Percentiles rank a stretch among this genome's conserved stretches.
These are phyloP conservation scores for Callosobruchus maculatus DNA, from an alignment of 2,888 invertebrate species.

Conservation along the genomic window DNA sequence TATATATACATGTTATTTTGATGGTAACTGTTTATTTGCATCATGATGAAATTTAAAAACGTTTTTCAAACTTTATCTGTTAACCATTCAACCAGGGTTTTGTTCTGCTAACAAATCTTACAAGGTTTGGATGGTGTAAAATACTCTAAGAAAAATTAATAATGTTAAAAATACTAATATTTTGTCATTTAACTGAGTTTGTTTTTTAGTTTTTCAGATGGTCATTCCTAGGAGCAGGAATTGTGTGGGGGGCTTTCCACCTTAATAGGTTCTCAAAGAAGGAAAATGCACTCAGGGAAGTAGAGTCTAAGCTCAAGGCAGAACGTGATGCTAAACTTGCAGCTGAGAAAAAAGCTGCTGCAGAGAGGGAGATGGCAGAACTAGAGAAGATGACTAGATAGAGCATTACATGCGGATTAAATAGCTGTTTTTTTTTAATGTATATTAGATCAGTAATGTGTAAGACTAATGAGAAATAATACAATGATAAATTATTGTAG, in stretches of 20 bases:
- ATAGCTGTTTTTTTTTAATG: neutral
- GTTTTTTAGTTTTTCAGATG: constrained; percentile 73
- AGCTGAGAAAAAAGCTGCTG: constrained; percentile 63
- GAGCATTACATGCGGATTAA: neutral
- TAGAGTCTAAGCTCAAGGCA: constrained; percentile 64
- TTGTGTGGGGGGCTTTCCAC: constrained; percentile 72
- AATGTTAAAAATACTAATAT: neutral
- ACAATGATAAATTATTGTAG: too few species aligned
- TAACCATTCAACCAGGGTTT: too few species aligned
- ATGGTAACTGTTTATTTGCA: too few species aligned
- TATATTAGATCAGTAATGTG: neutral
- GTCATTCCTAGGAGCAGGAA: constrained; percentile 69
- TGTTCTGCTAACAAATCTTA: too few species aligned
- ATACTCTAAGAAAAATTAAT: too few species aligned
- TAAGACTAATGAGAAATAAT: neutral
- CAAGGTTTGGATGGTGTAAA: too few species aligned
- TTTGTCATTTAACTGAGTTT: constrained; percentile 1
- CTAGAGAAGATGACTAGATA: constrained; percentile 37
- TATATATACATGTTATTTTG: too few species aligned
- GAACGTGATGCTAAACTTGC: constrained; percentile 69
- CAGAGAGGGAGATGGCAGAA: constrained; percentile 51
- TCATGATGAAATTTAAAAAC: too few species aligned
- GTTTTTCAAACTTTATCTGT: too few species aligned
- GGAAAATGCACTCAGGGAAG: constrained; percentile 62
- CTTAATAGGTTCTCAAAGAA: constrained; percentile 65